Conservation (phyloP, 2,888 invertebrate genomes). For the Metallyticus violacea region DNA sequence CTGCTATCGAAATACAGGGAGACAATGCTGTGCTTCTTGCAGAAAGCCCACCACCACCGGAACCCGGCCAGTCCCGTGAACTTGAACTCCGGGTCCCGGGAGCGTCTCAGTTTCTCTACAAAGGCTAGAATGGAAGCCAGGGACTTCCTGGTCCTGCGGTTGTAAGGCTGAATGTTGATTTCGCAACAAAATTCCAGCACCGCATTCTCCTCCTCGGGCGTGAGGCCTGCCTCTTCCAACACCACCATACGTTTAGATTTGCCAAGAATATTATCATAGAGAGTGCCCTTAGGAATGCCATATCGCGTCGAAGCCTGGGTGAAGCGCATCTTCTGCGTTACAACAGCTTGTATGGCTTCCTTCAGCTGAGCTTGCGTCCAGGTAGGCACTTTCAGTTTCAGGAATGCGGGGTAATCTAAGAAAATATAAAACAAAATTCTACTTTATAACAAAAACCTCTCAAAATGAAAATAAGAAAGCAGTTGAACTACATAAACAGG, state of each 20-base stretch:
- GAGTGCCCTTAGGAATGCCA: slow-evolving; percentile 72
- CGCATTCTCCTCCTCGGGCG: slow-evolving; percentile 58
- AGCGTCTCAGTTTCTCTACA: slow-evolving; percentile 61
- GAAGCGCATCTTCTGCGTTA: slow-evolving; percentile 73
- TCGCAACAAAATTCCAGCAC: slow-evolving; percentile 73
- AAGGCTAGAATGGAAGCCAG: slow-evolving; percentile 60
- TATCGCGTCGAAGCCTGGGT: slow-evolving; percentile 70
- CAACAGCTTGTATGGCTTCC: slow-evolving; percentile 72
- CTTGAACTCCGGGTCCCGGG: slow-evolving; percentile 61
- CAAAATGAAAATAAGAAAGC: slow-evolving; percentile 23
- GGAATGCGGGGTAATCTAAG: slow-evolving; percentile 36
- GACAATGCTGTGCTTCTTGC: slow-evolving; percentile 73
- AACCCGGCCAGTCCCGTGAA: slow-evolving; percentile 71
- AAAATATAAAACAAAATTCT: slow-evolving; percentile 37
- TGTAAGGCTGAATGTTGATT: slow-evolving; percentile 65
- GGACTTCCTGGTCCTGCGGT: slow-evolving; percentile 68
- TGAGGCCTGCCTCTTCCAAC: slow-evolving; percentile 65
- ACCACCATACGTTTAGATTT: slow-evolving; percentile 75
- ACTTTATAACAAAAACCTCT: slow-evolving; percentile 29
- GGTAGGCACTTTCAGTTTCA: slow-evolving; percentile 63
- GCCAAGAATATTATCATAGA: slow-evolving; percentile 74
- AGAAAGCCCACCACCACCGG: slow-evolving; percentile 81
- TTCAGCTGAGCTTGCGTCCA: slow-evolving; percentile 73
- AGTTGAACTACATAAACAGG: slow-evolving; percentile 23
- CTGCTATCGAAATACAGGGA: slow-evolving; percentile 56